phyloP scores from a whole-genome alignment of 2,888 invertebrate genomes.

The Schizaphis graminum region DNA sequence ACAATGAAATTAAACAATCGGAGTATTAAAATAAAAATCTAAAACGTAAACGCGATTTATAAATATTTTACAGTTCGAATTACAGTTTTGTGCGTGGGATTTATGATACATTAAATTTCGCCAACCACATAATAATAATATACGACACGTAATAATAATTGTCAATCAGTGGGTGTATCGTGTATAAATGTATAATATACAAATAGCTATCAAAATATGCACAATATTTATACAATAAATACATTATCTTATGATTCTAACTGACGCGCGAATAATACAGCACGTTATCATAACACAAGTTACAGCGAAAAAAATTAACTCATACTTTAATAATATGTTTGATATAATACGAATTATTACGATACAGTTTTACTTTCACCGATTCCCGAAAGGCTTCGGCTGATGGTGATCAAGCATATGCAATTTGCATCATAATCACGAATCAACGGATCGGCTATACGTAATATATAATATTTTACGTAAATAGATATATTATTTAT shows the following conservation, averaged over 20 bases:
- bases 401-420: not conserved
- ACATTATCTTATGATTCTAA: not conserved
- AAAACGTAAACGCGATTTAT: not conserved
- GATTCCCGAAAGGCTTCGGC: not conserved
- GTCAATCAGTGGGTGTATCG: not conserved
- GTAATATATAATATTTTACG: not conserved
- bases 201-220: not conserved
- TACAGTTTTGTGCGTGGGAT: not conserved
- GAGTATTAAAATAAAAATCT: not conserved
- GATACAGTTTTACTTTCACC: constrained; percentile 1
- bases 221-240: not conserved
- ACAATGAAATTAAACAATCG: not conserved
- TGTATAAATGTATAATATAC: not conserved
- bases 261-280: not conserved
- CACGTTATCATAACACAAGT: not conserved
- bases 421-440: not conserved
- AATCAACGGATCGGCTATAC: not conserved
- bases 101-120: not conserved
- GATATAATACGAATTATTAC: not conserved
- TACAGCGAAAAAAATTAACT: not conserved
- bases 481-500: not conserved
- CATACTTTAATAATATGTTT: not conserved
- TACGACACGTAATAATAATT: not conserved
- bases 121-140: not conserved
- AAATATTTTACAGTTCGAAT: constrained; percentile 2